These are phyloP conservation scores for Xiphophorus maculatus DNA, from an alignment of 2,113 vertebrate genomes.

Conservation along the genomic window DNA sequence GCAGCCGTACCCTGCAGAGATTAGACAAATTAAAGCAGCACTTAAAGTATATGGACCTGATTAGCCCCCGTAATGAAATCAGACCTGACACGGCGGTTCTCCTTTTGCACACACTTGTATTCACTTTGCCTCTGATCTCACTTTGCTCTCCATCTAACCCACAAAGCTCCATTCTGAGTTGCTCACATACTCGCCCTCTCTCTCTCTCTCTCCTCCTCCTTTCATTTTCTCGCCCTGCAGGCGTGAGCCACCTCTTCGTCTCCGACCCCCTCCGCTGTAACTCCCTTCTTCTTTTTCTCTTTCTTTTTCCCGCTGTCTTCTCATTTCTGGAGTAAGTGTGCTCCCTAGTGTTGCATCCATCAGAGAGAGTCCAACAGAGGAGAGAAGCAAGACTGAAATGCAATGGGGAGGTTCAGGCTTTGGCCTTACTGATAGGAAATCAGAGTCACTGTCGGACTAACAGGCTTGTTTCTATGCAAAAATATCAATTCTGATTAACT, in stretches of 20 bases:
- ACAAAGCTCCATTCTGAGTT: constrained; percentile 43
- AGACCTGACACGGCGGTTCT: constrained; percentile 59
- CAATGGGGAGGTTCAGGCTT: background rate
- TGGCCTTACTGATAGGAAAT: background rate
- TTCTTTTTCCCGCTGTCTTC: background rate
- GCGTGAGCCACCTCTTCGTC: constrained; percentile 34
- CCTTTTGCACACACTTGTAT: constrained; percentile 34
- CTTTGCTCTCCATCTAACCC: constrained; percentile 40
- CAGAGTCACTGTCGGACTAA: background rate
- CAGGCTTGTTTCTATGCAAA: background rate
- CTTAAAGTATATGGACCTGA: constrained; percentile 75
- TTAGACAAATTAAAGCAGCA: constrained; percentile 72
- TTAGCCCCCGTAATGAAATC: constrained; percentile 72
- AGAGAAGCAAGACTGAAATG: background rate
- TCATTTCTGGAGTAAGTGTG: constrained; percentile 80
- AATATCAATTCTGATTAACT: background rate
- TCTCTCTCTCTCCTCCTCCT: background rate
- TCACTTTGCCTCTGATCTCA: constrained; percentile 44
- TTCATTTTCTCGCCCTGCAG: constrained; percentile 41
- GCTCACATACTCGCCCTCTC: constrained; percentile 25
- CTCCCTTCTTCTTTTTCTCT: background rate
- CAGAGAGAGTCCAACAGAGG: constrained; percentile 1
- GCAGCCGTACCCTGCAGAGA: constrained; percentile 61
- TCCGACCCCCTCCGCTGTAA: background rate
- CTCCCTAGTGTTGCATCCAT: constrained; percentile 78